Evolutionary conservation across 2,888 invertebrate genomes (phyloP).

Genomic region (Micoletzkya japonica): DNA sequence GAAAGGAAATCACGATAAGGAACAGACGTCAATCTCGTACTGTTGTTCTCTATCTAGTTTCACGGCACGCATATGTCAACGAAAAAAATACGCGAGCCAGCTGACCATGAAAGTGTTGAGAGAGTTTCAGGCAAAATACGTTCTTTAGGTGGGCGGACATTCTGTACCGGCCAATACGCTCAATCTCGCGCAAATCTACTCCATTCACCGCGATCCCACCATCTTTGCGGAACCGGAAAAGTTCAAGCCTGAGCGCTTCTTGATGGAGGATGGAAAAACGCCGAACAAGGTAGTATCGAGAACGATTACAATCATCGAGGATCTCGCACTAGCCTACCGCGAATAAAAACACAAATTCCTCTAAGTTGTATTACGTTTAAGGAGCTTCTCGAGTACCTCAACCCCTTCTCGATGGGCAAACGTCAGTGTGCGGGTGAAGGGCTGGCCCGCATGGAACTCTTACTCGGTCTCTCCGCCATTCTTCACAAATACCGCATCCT

Average conservation of each 20-base stretch:
- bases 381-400: slow-evolving; percentile 36
- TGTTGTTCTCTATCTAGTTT: too few relatives aligned
- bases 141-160: slow-evolving; percentile 13
- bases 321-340: too few relatives aligned
- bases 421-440: slow-evolving; percentile 46
- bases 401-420: slow-evolving; percentile 46
- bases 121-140: too few relatives aligned
- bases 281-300: slow-evolving; percentile 37
- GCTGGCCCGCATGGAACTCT: slow-evolving; percentile 43
- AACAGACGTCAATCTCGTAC: too few relatives aligned
- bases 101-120: too few relatives aligned
- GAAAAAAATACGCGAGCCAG: too few relatives aligned
- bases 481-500: slow-evolving; percentile 31
- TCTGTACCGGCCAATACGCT: slow-evolving; percentile 14
- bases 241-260: slow-evolving; percentile 45
- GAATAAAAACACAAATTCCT: too few relatives aligned
- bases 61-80: too few relatives aligned
- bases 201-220: not conserved
- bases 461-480: slow-evolving; percentile 32
- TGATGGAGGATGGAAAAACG: slow-evolving; percentile 38
- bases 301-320: not conserved
- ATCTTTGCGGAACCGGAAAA: slow-evolving; percentile 34
- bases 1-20: too few relatives aligned
- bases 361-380: slow-evolving; percentile 21
- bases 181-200: slow-evolving; percentile 1